Evolutionary conservation across 2,888 invertebrate species (phyloP).

Genomic region (Ornithoptera alexandrae): DNA sequence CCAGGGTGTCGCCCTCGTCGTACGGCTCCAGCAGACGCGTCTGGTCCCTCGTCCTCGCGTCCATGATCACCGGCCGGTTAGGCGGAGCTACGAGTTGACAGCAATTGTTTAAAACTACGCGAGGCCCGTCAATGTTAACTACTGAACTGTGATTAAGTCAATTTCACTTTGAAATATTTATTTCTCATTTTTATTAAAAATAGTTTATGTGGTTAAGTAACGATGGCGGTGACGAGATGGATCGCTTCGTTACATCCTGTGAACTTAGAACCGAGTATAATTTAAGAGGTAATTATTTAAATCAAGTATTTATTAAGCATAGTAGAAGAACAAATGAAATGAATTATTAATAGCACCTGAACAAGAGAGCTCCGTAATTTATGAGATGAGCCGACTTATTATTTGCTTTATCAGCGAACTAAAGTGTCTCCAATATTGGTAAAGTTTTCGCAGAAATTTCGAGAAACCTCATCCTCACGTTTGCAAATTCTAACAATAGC

Average conservation of each 20-base stretch:
- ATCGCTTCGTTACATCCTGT: too few relatives aligned
- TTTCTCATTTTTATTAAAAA: too few relatives aligned
- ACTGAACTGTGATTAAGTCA: background rate
- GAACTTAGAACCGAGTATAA: too few relatives aligned
- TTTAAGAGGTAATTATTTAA: too few relatives aligned
- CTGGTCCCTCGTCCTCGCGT: constrained; percentile 86
- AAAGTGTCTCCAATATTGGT: constrained; percentile 11
- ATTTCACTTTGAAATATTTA: background rate
- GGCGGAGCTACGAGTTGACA: constrained; percentile 85
- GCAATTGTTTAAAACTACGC: background rate
- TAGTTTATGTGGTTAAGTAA: too few relatives aligned
- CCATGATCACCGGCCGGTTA: constrained; percentile 88
- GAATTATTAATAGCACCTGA: too few relatives aligned
- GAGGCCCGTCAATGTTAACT: background rate
- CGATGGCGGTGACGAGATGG: too few relatives aligned
- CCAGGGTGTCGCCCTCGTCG: constrained; percentile 90
- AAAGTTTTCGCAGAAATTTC: constrained; percentile 1
- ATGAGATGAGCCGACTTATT: background rate
- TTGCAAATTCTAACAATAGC: too few relatives aligned
- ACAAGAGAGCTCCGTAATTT: background rate
- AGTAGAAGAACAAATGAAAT: too few relatives aligned
- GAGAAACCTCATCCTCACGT: too few relatives aligned
- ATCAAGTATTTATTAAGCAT: too few relatives aligned
- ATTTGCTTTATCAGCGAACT: constrained; percentile 7
- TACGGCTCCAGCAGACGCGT: constrained; percentile 88